Evolutionary conservation across 2,888 invertebrate genomes (phyloP).

Genomic region (Neria commutata): DNA sequence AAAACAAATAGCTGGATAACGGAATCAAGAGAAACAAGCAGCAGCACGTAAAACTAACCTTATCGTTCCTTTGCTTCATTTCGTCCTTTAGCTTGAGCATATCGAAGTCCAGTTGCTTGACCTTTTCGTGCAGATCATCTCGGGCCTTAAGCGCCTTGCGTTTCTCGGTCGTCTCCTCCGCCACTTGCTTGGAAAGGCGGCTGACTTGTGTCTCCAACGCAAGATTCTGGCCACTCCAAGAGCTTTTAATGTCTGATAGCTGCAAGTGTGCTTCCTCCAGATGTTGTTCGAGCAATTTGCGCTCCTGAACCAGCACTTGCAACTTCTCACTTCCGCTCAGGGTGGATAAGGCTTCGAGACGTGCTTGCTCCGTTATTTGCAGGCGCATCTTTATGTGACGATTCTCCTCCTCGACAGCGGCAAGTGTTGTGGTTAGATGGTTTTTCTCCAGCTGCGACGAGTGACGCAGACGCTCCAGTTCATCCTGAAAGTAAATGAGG

Average conservation of each 20-base stretch:
- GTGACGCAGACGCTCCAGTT: constrained; percentile 76
- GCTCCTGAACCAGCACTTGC: constrained; percentile 67
- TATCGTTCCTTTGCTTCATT: constrained; percentile 56
- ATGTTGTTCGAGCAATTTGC: constrained; percentile 74
- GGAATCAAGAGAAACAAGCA: too few species aligned
- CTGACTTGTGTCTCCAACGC: constrained; percentile 89
- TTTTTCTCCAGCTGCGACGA: constrained; percentile 75
- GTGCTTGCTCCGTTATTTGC: constrained; percentile 57
- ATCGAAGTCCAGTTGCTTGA: constrained; percentile 62
- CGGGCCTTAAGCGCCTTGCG: constrained; percentile 75
- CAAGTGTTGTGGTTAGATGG: constrained; percentile 71
- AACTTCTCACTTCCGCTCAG: constrained; percentile 64
- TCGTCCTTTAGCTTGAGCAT: constrained; percentile 52
- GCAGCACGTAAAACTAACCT: constrained; percentile 44
- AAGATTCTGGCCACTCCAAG: constrained; percentile 90
- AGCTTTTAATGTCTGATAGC: constrained; percentile 86
- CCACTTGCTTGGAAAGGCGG: constrained; percentile 80
- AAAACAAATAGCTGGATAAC: neutral
- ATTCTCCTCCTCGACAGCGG: constrained; percentile 77
- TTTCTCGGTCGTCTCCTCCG: constrained; percentile 82
- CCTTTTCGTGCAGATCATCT: constrained; percentile 70
- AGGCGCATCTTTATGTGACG: constrained; percentile 68
- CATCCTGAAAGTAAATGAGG: constrained; percentile 68
- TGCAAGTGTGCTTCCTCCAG: constrained; percentile 86
- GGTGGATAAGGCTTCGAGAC: constrained; percentile 50